Conservation (phyloP, 2,888 invertebrate genomes). For the Abrostola triplasia region DNA sequence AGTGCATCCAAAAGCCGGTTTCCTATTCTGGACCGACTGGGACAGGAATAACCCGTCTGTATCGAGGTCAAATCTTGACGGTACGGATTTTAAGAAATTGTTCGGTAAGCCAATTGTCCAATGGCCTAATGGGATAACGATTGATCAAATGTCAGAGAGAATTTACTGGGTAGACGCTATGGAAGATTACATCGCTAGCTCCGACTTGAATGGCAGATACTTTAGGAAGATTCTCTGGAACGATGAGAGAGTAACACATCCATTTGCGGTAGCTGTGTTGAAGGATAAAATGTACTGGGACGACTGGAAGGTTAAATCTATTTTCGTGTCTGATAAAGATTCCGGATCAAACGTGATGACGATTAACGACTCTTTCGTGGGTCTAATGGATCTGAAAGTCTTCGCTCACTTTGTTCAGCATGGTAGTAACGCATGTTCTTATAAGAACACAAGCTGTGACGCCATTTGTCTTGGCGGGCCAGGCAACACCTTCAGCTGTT, state of each 20-base stretch:
- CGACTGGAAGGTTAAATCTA: conserved; percentile 94
- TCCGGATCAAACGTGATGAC: conserved; percentile 89
- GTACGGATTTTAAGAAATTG: conserved; percentile 90
- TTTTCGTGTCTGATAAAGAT: conserved; percentile 94
- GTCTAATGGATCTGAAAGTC: conserved; percentile 94
- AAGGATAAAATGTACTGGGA: conserved; percentile 97
- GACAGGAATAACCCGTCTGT: conserved; percentile 93
- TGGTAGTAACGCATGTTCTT: conserved; percentile 92
- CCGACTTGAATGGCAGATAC: conserved; percentile 91
- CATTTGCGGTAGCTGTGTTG: conserved; percentile 95
- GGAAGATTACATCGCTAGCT: conserved; percentile 93
- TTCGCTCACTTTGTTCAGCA: conserved; percentile 93
- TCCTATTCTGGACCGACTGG: conserved; percentile 96
- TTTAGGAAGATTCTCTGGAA: conserved; percentile 91
- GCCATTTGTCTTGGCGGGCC: conserved; percentile 94
- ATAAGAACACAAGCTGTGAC: conserved; percentile 89
- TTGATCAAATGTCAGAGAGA: conserved; percentile 93
- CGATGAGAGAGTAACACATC: conserved; percentile 92
- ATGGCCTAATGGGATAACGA: conserved; percentile 96
- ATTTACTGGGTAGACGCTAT: conserved; percentile 97
- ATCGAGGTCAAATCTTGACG: conserved; percentile 94
- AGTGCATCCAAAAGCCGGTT: conserved; percentile 94
- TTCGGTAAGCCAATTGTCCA: conserved; percentile 91
- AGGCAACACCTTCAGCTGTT: conserved; percentile 90
- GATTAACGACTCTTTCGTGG: conserved; percentile 89